phyloP scores from a whole-genome alignment of 2,797 vertebrate genomes.

The Monodelphis domestica region DNA sequence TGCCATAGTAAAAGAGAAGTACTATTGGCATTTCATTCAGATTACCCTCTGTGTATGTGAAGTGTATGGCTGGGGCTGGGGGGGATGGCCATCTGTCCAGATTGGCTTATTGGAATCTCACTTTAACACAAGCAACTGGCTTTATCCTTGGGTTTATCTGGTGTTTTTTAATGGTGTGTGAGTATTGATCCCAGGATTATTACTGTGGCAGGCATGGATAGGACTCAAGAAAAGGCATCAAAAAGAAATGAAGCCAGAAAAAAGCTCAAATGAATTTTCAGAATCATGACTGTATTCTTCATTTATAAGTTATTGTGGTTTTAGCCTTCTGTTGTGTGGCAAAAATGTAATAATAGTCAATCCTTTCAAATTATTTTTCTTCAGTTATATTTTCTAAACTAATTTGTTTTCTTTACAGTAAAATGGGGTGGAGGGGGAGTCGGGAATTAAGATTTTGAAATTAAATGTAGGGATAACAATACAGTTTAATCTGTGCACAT shows the following conservation, averaged over 20 bases:
- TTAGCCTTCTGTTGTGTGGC: not conserved
- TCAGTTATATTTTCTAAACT: no score
- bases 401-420: not conserved
- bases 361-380: no score
- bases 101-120: slow-evolving; percentile 87
- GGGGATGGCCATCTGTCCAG: slow-evolving; percentile 89
- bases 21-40: slow-evolving; percentile 90
- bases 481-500: no score
- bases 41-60: slow-evolving; percentile 86
- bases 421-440: no score
- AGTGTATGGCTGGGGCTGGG: slow-evolving; percentile 84
- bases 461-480: no score
- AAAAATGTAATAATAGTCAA: not conserved
- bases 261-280: slow-evolving; percentile 70
- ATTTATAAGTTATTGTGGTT: slow-evolving; percentile 4
- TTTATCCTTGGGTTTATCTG: slow-evolving; percentile 90
- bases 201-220: slow-evolving; percentile 88
- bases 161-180: slow-evolving; percentile 86
- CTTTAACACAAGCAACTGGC: slow-evolving; percentile 84
- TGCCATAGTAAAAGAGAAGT: slow-evolving; percentile 83
- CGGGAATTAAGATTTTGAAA: no score
- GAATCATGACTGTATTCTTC: not conserved
- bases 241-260: slow-evolving; percentile 56
- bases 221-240: slow-evolving; percentile 79
- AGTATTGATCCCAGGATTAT: slow-evolving; percentile 85